Conservation (phyloP, 2,797 vertebrate genomes). For the Crenichthys baileyi region DNA sequence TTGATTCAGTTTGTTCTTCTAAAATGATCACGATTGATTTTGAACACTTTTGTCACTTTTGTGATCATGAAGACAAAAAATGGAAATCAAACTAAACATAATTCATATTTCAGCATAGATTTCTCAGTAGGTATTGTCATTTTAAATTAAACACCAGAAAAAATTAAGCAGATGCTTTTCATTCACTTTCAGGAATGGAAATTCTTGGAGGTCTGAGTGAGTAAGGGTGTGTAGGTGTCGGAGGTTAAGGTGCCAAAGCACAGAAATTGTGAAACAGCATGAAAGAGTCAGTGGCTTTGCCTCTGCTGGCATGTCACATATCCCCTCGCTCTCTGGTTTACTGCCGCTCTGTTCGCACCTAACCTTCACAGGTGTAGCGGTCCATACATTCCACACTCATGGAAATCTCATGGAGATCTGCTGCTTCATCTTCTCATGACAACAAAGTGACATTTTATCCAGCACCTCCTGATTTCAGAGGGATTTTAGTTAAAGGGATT, state of each 20-base stretch:
- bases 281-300: background rate
- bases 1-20: background rate
- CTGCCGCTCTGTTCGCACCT: background rate
- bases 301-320: background rate
- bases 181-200: background rate
- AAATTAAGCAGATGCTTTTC: background rate
- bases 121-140: background rate
- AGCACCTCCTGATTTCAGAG: background rate
- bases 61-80: background rate
- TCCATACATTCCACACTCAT: background rate
- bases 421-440: background rate
- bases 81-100: background rate
- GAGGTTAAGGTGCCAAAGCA: background rate
- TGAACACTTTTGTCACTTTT: background rate
- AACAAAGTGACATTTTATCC: background rate
- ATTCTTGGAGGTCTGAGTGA: background rate
- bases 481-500: background rate
- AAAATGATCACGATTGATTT: background rate
- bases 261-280: background rate
- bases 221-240: background rate
- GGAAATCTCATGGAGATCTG: background rate
- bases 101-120: too few relatives aligned
- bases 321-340: background rate
- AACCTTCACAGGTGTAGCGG: background rate
- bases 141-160: background rate